Evolutionary conservation across 2,888 invertebrate genomes (phyloP).

Genomic region (Agrotis exclamationis): DNA sequence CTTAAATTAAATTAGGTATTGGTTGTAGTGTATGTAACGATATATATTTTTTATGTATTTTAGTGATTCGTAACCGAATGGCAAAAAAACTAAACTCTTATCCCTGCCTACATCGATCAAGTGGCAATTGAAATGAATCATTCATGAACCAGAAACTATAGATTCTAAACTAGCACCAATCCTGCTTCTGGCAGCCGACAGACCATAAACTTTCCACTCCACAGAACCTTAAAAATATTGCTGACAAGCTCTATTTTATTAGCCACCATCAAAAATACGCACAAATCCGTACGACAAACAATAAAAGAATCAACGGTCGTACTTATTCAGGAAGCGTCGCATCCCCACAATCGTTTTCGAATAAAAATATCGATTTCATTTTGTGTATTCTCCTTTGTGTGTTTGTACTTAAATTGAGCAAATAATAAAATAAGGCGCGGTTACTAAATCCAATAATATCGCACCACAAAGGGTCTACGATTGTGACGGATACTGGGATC

Average conservation of each 20-base stretch:
- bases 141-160: slow-evolving; percentile 12
- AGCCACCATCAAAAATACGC: slow-evolving; percentile 36
- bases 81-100: too few species aligned
- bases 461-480: slow-evolving; percentile 71
- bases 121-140: neutral
- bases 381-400: slow-evolving; percentile 69
- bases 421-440: slow-evolving; percentile 75
- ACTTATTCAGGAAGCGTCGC: slow-evolving; percentile 73
- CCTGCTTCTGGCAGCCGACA: slow-evolving; percentile 7
- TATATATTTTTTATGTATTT: too few species aligned
- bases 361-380: slow-evolving; percentile 79
- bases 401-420: slow-evolving; percentile 72
- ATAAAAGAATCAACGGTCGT: slow-evolving; percentile 64
- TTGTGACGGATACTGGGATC: slow-evolving; percentile 74
- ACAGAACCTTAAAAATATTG: slow-evolving; percentile 53
- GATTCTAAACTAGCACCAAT: neutral
- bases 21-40: too few species aligned
- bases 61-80: too few species aligned
- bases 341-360: slow-evolving; percentile 66
- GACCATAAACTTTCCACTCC: slow-evolving; percentile 38
- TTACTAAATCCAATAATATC: slow-evolving; percentile 79
- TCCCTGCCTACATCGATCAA: neutral
- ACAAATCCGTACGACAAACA: slow-evolving; percentile 35
- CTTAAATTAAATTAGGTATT: too few species aligned
- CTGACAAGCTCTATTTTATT: slow-evolving; percentile 45